Evolutionary conservation across 2,797 vertebrate species (phyloP).

Genomic region (Staurois parvus): DNA sequence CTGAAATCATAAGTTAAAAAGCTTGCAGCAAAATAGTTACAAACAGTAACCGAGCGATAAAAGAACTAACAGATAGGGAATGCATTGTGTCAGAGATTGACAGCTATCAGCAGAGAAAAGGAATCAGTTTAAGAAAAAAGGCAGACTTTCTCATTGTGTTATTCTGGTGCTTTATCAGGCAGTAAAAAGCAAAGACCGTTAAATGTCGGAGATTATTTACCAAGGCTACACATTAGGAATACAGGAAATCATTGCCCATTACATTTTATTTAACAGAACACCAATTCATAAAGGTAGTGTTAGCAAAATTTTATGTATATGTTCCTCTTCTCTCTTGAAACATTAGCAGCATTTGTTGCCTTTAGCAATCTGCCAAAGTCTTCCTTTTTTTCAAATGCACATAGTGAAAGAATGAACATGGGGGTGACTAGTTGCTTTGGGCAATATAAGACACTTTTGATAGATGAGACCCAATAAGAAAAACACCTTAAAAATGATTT

Average conservation of each 20-base stretch:
- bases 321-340: too few species aligned
- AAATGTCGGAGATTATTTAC: not conserved
- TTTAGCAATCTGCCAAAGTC: too few species aligned
- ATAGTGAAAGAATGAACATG: too few species aligned
- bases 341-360: too few species aligned
- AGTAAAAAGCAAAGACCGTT: not conserved
- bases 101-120: not conserved
- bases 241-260: not conserved
- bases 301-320: too few species aligned
- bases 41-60: slow-evolving; percentile 1
- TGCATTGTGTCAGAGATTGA: not conserved
- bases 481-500: too few species aligned
- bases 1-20: slow-evolving; percentile 28
- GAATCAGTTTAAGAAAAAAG: not conserved
- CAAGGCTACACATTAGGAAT: not conserved
- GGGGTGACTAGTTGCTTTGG: too few species aligned
- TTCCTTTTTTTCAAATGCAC: too few species aligned
- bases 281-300: too few species aligned
- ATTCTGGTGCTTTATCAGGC: not conserved
- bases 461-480: too few species aligned
- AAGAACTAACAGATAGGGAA: not conserved
- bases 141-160: not conserved
- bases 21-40: slow-evolving; percentile 14
- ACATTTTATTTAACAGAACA: too few species aligned
- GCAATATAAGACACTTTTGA: too few species aligned